Base-by-base conservation (phyloP, 2,888 invertebrate species). In the Zeuzera pyrina region DNA sequence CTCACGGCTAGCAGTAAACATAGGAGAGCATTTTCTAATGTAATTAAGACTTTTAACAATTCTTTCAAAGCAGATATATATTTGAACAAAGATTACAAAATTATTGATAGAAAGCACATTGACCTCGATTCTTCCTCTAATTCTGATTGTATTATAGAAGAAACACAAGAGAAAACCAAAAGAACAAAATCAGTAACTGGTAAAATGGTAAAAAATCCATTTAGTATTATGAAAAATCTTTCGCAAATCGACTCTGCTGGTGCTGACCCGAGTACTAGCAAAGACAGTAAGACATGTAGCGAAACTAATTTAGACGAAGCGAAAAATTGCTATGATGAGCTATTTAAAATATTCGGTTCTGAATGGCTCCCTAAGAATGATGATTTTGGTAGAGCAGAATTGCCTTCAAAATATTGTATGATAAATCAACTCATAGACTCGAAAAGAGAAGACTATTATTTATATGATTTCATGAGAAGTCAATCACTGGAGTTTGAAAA, bases 121-220 rank as follows among this genome's bases (percentile, higher is more conserved):
- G 57, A 52, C 10, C 43, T 78, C 1, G 72, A 69, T 34, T 60
- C 67, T 6, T 73, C 74, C 7, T 76, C 76, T 39, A 63, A 69
- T 0, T 78, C 78, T 32, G 60, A 60, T 33, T 49, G 59, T n/a
- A 37, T 63, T 4, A 45, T 59, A 30, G 55, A 66, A 41, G 32
- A 27, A n/a, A 39, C 47, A 10, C 40, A 46, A 38, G 33, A 41
- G 15, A 35, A 26, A 12, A 19, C 21, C 11, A n/a, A n/a, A n/a
- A n/a, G n/a, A n/a, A n/a, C n/a, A n/a, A n/a, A n/a, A n/a, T n/a
- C n/a, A n/a, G n/a, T n/a, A n/a, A 34, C 42, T 33, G 49, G 56
- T 3, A 79, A 64, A 42, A 76, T 62, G 37, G 38, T 72, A 12
- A 65, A 58, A 19, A 79, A 81, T 45, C 81, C 81, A 1, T 79